These are phyloP conservation scores for Drosophila baimaii DNA, from an alignment of 1,140 invertebrate genomes.

Conservation along the genomic window DNA sequence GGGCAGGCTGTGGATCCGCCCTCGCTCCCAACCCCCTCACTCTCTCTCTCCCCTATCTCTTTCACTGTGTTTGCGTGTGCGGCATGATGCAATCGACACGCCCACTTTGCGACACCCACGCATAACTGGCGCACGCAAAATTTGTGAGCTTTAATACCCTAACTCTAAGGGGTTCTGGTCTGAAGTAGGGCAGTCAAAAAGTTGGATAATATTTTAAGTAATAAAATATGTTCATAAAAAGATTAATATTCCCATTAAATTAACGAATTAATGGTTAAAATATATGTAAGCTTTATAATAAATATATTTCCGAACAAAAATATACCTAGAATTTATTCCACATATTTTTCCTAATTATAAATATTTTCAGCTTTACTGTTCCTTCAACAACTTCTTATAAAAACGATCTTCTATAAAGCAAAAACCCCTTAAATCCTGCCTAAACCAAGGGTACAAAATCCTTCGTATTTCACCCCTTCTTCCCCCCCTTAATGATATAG, in stretches of 20 bases:
- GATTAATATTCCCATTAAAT: not conserved
- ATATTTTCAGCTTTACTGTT: not conserved
- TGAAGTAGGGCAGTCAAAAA: no score
- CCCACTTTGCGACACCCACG: conserved; percentile 57
- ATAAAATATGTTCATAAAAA: no score
- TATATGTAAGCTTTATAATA: not conserved
- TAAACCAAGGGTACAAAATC: not conserved
- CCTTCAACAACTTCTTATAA: no score
- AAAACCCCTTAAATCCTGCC: not conserved
- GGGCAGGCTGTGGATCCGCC: conserved; percentile 18
- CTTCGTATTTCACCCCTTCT: not conserved
- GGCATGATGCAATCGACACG: conserved; percentile 63
- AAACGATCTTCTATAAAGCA: not conserved
- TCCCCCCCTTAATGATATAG: not conserved
- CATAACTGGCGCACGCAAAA: conserved; percentile 55
- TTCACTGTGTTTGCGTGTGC: conserved; percentile 17
- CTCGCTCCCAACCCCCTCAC: not conserved
- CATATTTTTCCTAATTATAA: not conserved
- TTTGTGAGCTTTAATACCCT: conserved; percentile 50
- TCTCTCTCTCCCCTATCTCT: not conserved
- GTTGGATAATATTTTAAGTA: not conserved
- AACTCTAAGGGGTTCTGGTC: not conserved
- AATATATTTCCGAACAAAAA: not conserved
- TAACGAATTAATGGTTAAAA: not conserved
- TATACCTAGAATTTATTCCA: not conserved